Conservation (phyloP, 2,888 invertebrate species). For the Pycnomerus fuliginosus region DNA sequence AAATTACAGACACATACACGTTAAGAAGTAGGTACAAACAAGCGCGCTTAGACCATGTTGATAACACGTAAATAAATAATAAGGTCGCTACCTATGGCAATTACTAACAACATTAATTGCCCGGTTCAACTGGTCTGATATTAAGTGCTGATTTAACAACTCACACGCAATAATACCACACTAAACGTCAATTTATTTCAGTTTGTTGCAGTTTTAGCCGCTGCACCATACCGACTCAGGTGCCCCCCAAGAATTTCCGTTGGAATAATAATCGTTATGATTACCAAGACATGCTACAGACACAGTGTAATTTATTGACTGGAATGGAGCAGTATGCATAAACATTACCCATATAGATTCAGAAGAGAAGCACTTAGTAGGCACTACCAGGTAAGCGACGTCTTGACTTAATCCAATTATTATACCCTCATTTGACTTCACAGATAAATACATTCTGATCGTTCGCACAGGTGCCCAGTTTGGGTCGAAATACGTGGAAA, state of each 20-base stretch:
- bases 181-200: conserved; percentile 12
- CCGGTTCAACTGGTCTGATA: conserved; percentile 30
- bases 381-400: too few relatives aligned
- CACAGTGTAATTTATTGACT: conserved; percentile 9
- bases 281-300: conserved; percentile 1
- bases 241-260: background rate
- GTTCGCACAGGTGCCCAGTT: too few relatives aligned
- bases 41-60: conserved; percentile 27
- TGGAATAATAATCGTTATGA: conserved; percentile 5
- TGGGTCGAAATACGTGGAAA: too few relatives aligned
- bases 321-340: conserved; percentile 13
- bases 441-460: too few relatives aligned
- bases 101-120: conserved; percentile 35
- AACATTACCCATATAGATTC: conserved; percentile 19
- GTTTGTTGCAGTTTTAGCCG: conserved; percentile 2
- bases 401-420: too few relatives aligned
- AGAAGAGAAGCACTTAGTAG: too few relatives aligned
- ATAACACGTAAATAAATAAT: conserved; percentile 33
- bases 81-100: conserved; percentile 33
- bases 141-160: conserved; percentile 32
- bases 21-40: conserved; percentile 30
- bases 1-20: conserved; percentile 21
- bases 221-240: background rate
- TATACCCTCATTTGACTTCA: too few relatives aligned
- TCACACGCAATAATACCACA: conserved; percentile 29